These are phyloP conservation scores for Elachura formosa DNA, from an alignment of 2,113 vertebrate species.

Conservation along the genomic window DNA sequence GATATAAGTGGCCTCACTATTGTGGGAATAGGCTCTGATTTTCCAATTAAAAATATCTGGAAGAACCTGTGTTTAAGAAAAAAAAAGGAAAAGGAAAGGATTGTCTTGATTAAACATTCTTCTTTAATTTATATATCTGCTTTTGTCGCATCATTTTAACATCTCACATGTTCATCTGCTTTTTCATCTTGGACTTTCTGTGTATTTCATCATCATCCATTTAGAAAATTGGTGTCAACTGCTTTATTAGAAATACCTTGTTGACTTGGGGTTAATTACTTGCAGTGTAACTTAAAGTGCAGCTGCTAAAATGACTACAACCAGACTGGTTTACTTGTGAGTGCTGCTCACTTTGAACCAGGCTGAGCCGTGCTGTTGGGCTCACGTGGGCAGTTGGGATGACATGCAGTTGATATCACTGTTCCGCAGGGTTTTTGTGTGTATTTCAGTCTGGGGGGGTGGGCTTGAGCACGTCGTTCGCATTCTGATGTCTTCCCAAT, in stretches of 20 bases:
- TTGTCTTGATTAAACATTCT: constrained; percentile 59
- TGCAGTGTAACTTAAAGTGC: not conserved
- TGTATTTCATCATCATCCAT: not conserved
- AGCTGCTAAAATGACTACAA: not conserved
- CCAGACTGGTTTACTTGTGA: not conserved
- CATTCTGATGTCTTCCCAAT: not conserved
- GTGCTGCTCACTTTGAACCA: not conserved
- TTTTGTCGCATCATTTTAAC: constrained; percentile 44
- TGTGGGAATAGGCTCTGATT: constrained; percentile 41
- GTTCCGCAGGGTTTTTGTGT: not conserved
- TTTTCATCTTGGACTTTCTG: not conserved
- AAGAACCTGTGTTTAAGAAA: constrained; percentile 27
- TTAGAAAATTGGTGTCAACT: not conserved
- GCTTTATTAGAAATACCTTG: not conserved
- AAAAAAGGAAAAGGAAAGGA: not conserved
- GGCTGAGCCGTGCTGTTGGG: not conserved
- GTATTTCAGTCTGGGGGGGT: not conserved
- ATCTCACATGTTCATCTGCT: not conserved
- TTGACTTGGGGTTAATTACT: not conserved
- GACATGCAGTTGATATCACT: not conserved
- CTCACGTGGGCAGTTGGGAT: not conserved
- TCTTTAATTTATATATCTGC: constrained; percentile 55
- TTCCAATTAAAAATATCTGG: not conserved
- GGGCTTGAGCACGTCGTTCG: not conserved
- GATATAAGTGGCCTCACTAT: constrained; percentile 35